phyloP scores from a whole-genome alignment of 2,797 vertebrate species.

The Simalia tracyae region DNA sequence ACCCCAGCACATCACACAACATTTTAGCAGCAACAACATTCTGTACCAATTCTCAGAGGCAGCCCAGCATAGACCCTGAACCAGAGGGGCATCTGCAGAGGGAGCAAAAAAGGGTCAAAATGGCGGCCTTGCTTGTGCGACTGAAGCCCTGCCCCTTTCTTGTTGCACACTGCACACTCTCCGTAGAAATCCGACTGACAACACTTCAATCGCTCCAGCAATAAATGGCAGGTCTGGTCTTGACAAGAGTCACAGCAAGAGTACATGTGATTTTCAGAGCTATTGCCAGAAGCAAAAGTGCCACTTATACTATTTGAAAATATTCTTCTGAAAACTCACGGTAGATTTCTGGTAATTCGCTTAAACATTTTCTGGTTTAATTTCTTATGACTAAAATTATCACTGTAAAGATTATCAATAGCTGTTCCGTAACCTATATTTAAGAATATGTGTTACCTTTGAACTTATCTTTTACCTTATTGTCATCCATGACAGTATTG shows the following conservation, averaged over 20 bases:
- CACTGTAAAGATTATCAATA: neutral
- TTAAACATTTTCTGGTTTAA: neutral
- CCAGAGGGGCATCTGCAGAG: neutral
- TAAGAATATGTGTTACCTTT: neutral
- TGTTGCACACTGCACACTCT: neutral
- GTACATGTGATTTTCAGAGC: neutral
- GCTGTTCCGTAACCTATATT: accelerated
- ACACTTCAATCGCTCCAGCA: neutral
- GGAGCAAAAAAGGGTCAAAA: neutral
- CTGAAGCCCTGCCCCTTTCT: neutral
- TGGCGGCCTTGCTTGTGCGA: neutral
- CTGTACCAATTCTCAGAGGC: neutral
- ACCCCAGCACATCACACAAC: neutral
- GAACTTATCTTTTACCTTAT: slow-evolving; percentile 83
- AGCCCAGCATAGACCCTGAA: neutral
- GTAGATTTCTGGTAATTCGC: neutral
- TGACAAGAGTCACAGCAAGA: neutral
- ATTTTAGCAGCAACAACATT: neutral
- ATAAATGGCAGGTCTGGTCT: neutral
- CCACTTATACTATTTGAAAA: neutral
- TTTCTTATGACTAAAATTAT: neutral
- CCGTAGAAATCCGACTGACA: neutral
- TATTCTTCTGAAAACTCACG: neutral
- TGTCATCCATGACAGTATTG: slow-evolving; percentile 99
- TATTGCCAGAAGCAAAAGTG: neutral